phyloP scores from a whole-genome alignment of 1,140 invertebrate genomes.

The Micrasema longulum region DNA sequence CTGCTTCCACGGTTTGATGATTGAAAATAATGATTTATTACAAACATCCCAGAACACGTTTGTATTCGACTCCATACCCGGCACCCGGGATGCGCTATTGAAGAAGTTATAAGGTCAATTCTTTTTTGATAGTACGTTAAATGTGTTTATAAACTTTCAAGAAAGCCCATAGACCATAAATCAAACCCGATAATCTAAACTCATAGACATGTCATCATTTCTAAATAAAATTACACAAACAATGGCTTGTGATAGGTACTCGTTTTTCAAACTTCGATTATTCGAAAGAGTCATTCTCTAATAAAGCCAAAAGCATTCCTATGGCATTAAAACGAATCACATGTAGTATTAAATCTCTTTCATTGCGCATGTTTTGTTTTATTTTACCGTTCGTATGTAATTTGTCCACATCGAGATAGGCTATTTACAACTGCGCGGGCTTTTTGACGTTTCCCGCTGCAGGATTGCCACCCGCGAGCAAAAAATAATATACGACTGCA shows the following conservation, averaged over 20 bases:
- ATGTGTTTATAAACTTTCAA: slow-evolving; percentile 6
- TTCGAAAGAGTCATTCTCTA: neutral
- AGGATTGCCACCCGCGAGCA: slow-evolving; percentile 15
- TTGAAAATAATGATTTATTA: neutral
- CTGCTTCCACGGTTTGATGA: too few species aligned
- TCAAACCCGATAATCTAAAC: neutral
- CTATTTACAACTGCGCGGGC: slow-evolving; percentile 23
- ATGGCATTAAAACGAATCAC: neutral
- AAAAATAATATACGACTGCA: slow-evolving; percentile 22
- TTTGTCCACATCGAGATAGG: neutral
- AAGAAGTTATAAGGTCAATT: neutral
- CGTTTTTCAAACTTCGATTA: neutral
- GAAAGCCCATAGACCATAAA: slow-evolving; percentile 10
- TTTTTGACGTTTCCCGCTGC: slow-evolving; percentile 36
- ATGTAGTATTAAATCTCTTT: neutral
- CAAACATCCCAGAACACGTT: neutral
- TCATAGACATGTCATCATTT: slow-evolving; percentile 20
- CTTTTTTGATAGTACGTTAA: neutral
- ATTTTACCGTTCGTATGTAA: neutral
- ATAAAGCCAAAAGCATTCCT: neutral
- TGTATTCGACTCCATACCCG: neutral
- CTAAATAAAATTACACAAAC: slow-evolving; percentile 27
- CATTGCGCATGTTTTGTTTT: neutral
- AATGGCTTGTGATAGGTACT: neutral
- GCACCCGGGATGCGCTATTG: neutral